phyloP scores from a whole-genome alignment of 2,113 vertebrate genomes.

The Scomber scombrus region DNA sequence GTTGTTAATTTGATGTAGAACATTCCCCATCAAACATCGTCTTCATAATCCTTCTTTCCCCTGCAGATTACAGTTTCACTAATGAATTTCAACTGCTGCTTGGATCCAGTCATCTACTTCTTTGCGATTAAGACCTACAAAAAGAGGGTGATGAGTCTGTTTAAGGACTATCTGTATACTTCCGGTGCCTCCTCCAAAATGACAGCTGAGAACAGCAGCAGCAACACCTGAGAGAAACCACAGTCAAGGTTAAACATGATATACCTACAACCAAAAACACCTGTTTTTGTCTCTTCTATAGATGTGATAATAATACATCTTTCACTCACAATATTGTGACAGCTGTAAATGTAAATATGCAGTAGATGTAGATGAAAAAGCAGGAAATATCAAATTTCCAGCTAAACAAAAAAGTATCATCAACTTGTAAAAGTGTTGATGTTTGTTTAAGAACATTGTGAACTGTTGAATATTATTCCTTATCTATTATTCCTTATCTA shows the following conservation, averaged over 20 bases:
- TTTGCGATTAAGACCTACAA: conserved; percentile 90
- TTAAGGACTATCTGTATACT: conserved; percentile 81
- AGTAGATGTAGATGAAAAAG: background rate
- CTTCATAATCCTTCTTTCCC: background rate
- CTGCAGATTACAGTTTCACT: conserved; percentile 86
- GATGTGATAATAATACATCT: background rate
- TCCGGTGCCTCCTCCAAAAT: conserved; percentile 77
- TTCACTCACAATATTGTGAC: background rate
- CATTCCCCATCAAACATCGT: background rate
- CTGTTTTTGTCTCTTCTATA: conserved; percentile 3
- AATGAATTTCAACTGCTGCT: conserved; percentile 91
- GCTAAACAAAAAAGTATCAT: background rate
- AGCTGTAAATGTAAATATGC: background rate
- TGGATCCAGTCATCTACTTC: conserved; percentile 91
- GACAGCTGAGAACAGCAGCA: conserved; percentile 84
- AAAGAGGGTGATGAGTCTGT: conserved; percentile 85
- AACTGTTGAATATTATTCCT: background rate
- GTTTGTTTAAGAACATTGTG: conserved; percentile 1
- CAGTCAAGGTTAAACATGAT: conserved; percentile 7
- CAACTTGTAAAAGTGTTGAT: background rate
- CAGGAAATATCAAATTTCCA: background rate
- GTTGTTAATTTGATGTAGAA: background rate
- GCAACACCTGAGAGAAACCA: conserved; percentile 82
- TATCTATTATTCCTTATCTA: background rate
- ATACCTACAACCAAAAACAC: background rate